phyloP scores from a whole-genome alignment of 2,797 vertebrate genomes.

The Hoplostethus atlanticus region DNA sequence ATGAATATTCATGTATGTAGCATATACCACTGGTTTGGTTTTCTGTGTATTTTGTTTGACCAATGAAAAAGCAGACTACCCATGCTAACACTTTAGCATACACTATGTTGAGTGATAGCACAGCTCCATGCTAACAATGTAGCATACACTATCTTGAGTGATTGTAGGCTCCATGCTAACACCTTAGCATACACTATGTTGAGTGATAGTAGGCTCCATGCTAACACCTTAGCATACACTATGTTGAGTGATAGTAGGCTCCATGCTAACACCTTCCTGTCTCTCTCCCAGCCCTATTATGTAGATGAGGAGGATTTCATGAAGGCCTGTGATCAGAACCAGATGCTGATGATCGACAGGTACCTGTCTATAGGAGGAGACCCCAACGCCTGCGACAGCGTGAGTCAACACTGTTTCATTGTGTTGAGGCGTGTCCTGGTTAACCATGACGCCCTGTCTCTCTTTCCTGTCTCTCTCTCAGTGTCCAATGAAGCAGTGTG shows the following conservation, averaged over 20 bases:
- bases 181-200: no score
- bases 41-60: not conserved
- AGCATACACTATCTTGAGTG: no score
- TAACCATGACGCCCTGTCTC: no score
- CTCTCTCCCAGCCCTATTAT: slow-evolving; percentile 81
- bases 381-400: slow-evolving; percentile 86
- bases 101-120: not conserved
- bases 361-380: slow-evolving; percentile 88
- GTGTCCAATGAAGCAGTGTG: not conserved
- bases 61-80: slow-evolving; percentile 43
- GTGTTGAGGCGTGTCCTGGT: no score
- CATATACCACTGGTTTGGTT: no score
- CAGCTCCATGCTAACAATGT: not conserved
- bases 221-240: not conserved
- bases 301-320: slow-evolving; percentile 88
- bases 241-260: no score
- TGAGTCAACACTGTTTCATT: slow-evolving; percentile 64
- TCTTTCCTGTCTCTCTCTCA: no score
- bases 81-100: not conserved
- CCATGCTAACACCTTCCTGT: no score
- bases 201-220: no score
- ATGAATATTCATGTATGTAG: no score
- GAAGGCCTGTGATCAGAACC: slow-evolving; percentile 89
- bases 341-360: slow-evolving; percentile 87
- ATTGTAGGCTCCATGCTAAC: no score